Conservation (phyloP, 2,888 invertebrate genomes). For the Eumerus sabulonum region DNA sequence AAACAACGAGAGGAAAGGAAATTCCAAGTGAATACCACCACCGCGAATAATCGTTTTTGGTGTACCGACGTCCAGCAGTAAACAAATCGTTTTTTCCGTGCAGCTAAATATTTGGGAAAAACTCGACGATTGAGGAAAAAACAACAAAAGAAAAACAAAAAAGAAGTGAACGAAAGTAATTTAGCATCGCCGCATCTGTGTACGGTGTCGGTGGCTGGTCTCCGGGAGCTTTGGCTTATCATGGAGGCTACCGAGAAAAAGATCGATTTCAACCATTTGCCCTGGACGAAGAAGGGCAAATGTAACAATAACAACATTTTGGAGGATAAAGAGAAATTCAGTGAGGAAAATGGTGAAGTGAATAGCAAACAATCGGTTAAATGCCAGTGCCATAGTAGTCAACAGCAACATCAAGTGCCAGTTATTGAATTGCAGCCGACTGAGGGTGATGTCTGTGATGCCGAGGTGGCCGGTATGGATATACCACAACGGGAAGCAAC, state of each 20-base stretch:
- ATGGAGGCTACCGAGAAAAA: slow-evolving; percentile 59
- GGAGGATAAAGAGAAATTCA: slow-evolving; percentile 51
- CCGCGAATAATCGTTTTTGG: neutral
- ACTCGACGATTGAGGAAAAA: slow-evolving; percentile 10
- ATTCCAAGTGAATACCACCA: slow-evolving; percentile 1
- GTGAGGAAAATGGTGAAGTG: slow-evolving; percentile 12
- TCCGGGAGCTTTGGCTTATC: neutral
- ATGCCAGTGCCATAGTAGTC: slow-evolving; percentile 44
- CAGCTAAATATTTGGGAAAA: slow-evolving; percentile 34
- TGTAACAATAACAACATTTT: slow-evolving; percentile 61
- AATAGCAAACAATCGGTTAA: slow-evolving; percentile 36
- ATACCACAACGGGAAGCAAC: slow-evolving; percentile 38
- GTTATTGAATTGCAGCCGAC: slow-evolving; percentile 62
- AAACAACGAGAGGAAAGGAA: slow-evolving; percentile 6
- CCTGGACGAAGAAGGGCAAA: slow-evolving; percentile 55
- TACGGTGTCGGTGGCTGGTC: slow-evolving; percentile 7
- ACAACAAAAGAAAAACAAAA: slow-evolving; percentile 36
- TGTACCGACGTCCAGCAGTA: slow-evolving; percentile 25
- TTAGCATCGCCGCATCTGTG: slow-evolving; percentile 12
- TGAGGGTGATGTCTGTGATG: slow-evolving; percentile 20
- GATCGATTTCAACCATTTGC: slow-evolving; percentile 44
- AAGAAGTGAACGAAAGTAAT: neutral
- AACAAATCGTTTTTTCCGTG: slow-evolving; percentile 19
- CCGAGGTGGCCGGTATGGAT: slow-evolving; percentile 6
- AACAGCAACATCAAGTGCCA: slow-evolving; percentile 55